Conservation (phyloP, 2,888 invertebrate genomes). For the Agrotis segetum region DNA sequence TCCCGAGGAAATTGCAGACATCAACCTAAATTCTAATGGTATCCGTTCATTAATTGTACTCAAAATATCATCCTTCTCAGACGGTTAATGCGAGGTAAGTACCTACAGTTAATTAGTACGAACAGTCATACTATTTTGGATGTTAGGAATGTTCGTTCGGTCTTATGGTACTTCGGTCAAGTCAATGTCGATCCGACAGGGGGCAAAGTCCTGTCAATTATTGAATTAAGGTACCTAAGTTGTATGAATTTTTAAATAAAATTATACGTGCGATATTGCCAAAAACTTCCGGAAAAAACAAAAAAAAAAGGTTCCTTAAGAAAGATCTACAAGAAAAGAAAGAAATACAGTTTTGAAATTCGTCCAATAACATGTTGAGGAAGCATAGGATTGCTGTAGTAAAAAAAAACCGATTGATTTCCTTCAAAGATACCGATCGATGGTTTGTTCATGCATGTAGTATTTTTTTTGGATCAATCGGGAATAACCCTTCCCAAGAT, state of each 20-base stretch:
- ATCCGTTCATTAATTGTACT: not conserved
- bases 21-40: not conserved
- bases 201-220: constrained; percentile 33
- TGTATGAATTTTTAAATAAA: too few relatives aligned
- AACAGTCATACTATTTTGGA: constrained; percentile 49
- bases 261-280: too few relatives aligned
- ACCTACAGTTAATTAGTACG: constrained; percentile 48
- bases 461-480: not conserved
- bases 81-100: not conserved
- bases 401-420: not conserved
- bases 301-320: too few relatives aligned
- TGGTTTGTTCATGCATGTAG: too few relatives aligned
- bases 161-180: constrained; percentile 36
- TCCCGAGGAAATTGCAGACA: not conserved
- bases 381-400: not conserved
- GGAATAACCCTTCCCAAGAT: constrained; percentile 9
- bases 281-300: too few relatives aligned
- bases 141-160: constrained; percentile 42
- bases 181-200: constrained; percentile 48
- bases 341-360: not conserved
- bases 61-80: constrained; percentile 4
- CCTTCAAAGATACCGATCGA: too few relatives aligned
- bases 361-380: too few relatives aligned
- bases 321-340: too few relatives aligned
- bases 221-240: constrained; percentile 6